A percentile compares a stretch with the other conserved stretches of the same genome.
These are phyloP conservation scores for Agelas oroides DNA, from an alignment of 37 sponge, comb jelly and placozoan genomes.

Conservation along the genomic window DNA sequence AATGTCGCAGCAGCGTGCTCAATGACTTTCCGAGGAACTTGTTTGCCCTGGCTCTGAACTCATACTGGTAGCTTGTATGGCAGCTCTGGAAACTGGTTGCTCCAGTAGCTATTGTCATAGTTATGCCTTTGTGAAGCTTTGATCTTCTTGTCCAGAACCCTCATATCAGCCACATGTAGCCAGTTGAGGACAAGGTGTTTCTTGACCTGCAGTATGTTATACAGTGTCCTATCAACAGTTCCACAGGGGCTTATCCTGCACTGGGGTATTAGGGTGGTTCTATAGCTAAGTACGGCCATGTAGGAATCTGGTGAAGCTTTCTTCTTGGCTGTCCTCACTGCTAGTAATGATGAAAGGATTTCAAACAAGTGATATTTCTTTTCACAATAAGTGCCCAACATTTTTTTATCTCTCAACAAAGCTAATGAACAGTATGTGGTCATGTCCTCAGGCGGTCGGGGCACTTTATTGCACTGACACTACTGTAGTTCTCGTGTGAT, in stretches of 20 bases:
- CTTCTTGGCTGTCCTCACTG: slow-evolving; percentile 49
- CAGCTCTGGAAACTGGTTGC: not conserved
- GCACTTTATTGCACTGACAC: too few relatives aligned
- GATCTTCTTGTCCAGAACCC: not conserved
- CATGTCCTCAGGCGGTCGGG: too few relatives aligned
- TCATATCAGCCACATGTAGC: slow-evolving; percentile 20
- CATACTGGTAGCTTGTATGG: slow-evolving; percentile 7
- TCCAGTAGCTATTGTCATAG: slow-evolving; percentile 32
- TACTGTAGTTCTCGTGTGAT: too few relatives aligned
- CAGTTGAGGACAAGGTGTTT: slow-evolving; percentile 30
- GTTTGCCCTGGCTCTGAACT: not conserved
- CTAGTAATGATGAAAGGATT: too few relatives aligned
- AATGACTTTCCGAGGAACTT: not conserved
- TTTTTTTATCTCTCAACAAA: too few relatives aligned
- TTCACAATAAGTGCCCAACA: too few relatives aligned
- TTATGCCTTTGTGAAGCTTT: slow-evolving; percentile 22
- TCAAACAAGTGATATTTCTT: too few relatives aligned
- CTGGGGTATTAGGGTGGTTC: slow-evolving; percentile 49
- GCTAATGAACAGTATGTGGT: too few relatives aligned
- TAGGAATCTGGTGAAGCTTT: slow-evolving; percentile 8
- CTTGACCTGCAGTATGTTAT: slow-evolving; percentile 9
- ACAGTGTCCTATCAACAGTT: slow-evolving; percentile 50
- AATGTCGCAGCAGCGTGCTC: not conserved
- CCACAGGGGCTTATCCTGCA: slow-evolving; percentile 37
- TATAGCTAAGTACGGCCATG: slow-evolving; percentile 43